Evolutionary conservation across 2,888 invertebrate species (phyloP), one percentile per base, ranked within the genome.

Genomic region (Nymphalis urticae): DNA sequence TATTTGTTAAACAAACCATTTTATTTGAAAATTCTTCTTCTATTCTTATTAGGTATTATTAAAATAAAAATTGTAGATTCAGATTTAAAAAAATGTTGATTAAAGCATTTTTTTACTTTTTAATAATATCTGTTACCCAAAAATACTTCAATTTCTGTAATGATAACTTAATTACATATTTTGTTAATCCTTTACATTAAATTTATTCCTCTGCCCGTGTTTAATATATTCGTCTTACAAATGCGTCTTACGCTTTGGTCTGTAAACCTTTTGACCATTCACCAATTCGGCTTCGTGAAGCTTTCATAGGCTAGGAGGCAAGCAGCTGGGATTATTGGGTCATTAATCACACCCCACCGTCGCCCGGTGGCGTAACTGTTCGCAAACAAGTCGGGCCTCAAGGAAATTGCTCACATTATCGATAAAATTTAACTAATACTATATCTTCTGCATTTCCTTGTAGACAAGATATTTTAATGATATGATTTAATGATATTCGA

Each of bases 221-320:
- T 54, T 64, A 16, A 68, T 59, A 62, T 32, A 68, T 48, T 59
- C 58, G 61, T 68, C 63, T 70, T 32, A 63, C 48, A 54, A 78
- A 80, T 78, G 75, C 82, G 82, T 85, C 83, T 81, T 83, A 82
- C 56, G 48, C 75, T 78, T 82, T 85, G 90, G 90, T 88, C 90
- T 90, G 89, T 90, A 90, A 90, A 90, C 92, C 90, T 91, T 90
- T 90, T 90, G 92, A 90, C 92, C 90, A 89, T 82, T 88, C 90
- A 90, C 90, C 91, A 90, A 91, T 88, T 91, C 92, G 87, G 91
- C 92, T 91, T 92, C 92, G 87, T 91, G 91, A 87, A 90, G 90
- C 89, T 88, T 87, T 85, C 88, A 84, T 80, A 83, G 85, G 85
- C 84, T 81, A 83, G 83, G 83, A 85, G 85, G 83, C 80, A 79